Conservation (phyloP, 2,113 vertebrate species). For the Sarotherodon lohbergeri region DNA sequence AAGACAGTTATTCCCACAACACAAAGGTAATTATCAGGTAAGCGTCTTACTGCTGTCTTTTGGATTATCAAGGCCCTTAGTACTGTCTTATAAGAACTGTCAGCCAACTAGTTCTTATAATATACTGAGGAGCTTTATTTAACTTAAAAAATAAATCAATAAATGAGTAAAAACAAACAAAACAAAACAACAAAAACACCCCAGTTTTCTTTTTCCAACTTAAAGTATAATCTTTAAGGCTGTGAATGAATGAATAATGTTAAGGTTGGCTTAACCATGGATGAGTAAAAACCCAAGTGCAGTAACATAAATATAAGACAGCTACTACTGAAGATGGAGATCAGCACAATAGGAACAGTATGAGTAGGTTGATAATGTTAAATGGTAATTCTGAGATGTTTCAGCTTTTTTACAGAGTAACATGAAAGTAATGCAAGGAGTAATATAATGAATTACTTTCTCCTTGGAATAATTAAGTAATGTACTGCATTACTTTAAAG, state of each 20-base stretch:
- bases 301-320: neutral
- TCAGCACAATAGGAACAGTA: neutral
- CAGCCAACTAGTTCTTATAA: neutral
- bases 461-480: no score
- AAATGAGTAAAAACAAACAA: neutral
- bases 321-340: neutral
- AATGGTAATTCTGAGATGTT: no score
- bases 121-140: neutral
- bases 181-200: neutral
- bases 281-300: neutral
- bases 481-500: no score
- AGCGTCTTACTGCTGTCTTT: neutral
- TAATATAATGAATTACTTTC: no score
- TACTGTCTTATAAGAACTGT: neutral
- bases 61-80: neutral
- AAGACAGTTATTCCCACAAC: neutral
- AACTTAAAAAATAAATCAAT: neutral
- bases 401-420: no score
- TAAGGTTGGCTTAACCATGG: neutral
- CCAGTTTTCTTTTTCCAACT: neutral
- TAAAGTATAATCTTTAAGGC: neutral
- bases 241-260: neutral
- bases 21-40: neutral
- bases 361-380: no score
- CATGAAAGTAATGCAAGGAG: no score